Evolutionary conservation across 2,888 invertebrate species (phyloP).

Genomic region (Mimumesa dahlbomi): DNA sequence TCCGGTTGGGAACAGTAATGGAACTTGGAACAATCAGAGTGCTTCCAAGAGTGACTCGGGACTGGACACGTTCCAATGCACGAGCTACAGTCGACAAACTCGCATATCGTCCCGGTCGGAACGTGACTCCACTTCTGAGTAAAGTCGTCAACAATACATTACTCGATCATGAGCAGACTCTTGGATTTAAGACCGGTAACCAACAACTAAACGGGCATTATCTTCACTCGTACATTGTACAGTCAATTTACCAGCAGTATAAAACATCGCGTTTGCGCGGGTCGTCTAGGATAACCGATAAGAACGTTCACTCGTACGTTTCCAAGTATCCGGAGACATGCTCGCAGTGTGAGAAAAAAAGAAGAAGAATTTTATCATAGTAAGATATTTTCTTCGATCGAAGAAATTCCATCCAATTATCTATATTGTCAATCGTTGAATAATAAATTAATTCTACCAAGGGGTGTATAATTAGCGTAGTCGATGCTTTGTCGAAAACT

Average conservation of each 20-base stretch:
- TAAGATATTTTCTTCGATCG: too few species aligned
- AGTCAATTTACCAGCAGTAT: too few species aligned
- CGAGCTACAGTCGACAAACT: conserved; percentile 26
- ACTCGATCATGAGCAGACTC: conserved; percentile 6
- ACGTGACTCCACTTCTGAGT: conserved; percentile 19
- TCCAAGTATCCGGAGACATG: too few species aligned
- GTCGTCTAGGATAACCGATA: too few species aligned
- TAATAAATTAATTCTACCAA: neutral
- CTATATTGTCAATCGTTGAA: too few species aligned
- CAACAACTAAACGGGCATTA: neutral
- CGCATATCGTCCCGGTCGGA: conserved; percentile 10
- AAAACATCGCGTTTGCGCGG: too few species aligned
- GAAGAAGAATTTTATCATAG: too few species aligned
- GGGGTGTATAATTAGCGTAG: neutral
- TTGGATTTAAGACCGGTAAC: neutral
- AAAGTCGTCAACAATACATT: conserved; percentile 23
- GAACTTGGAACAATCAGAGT: conserved; percentile 51
- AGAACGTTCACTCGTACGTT: too few species aligned
- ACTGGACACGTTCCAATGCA: conserved; percentile 56
- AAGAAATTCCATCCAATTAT: too few species aligned
- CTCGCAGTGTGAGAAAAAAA: too few species aligned
- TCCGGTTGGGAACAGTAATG: conserved; percentile 50
- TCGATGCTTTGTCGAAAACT: neutral
- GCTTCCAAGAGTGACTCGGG: conserved; percentile 38
- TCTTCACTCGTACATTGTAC: too few species aligned